Percentiles rank a stretch among this genome's conserved stretches.
Conservation (phyloP, 2,113 vertebrate genomes). For the Thinocorus orbignyianus region DNA sequence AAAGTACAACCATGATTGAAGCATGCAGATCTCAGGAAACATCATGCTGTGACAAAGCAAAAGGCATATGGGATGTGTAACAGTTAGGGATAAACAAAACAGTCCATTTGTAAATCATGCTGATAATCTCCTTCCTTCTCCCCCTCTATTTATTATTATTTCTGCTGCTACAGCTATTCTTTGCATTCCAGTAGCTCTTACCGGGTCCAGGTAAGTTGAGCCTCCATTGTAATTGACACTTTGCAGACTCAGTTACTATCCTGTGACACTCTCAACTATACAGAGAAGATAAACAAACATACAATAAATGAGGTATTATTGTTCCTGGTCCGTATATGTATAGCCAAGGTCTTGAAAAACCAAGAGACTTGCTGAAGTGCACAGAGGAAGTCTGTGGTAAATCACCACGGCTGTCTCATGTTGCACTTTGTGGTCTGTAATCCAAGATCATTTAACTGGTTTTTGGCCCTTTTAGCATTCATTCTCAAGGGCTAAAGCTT, state of each 20-base stretch:
- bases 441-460: not conserved
- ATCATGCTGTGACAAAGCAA: not conserved
- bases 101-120: not conserved
- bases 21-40: not conserved
- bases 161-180: not conserved
- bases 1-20: not conserved
- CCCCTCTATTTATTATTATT: not conserved
- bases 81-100: not conserved
- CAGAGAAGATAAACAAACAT: not conserved
- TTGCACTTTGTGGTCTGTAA: not conserved
- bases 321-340: not conserved
- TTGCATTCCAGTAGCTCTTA: not conserved
- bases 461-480: not conserved
- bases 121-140: not conserved
- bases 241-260: not conserved
- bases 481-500: conserved; percentile 23
- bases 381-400: not conserved
- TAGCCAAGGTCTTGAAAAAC: not conserved
- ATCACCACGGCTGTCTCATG: not conserved
- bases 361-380: not conserved
- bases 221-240: not conserved
- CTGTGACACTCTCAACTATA: not conserved
- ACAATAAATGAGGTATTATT: not conserved
- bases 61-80: not conserved
- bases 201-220: not conserved